Evolutionary conservation across 1,140 invertebrate species (phyloP), one percentile per base, ranked within the genome.

Genomic region (Chrysomallon squamiferum): DNA sequence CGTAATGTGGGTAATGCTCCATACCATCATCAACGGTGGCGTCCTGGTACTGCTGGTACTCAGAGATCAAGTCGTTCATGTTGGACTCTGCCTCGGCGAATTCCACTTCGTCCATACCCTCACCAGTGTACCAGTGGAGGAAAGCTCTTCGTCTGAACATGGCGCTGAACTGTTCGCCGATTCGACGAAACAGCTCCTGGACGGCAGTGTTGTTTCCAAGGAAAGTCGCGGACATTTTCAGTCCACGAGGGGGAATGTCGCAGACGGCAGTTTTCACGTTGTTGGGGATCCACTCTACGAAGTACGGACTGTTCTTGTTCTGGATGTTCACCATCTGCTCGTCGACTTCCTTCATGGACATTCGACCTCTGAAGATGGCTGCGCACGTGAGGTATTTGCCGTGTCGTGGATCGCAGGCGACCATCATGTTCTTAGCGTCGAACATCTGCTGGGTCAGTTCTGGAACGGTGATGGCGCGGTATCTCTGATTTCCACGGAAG

Each of bases 231-330:
- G 93, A 92, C 93, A 95, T 95, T 79, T 94, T 95, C 9, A 95
- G 84, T 35, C 94, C 94, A 77, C 93, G 87, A 22, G 94, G 94
- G 62, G 94, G 93, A 78, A 96, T 95, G 81, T 96, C 94, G 85
- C 94, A 95, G 18, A 95, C 33, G 61, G 83, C 71, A 66, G 95
- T 95, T 3, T 93, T 95, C 0, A 93, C 90, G 76, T 95, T 95
- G 85, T 95, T 94, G 3, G 93, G 93, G 76, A 95, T 95, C 93
- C 93, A 95, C 86, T 95, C 93, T 25, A 95, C 93, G 79, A 95
- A 95, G 86, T 94, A 95, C 70, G 90, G 91, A 81, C 65, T 69
- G 59, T 77, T 77, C 58, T 76, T 76, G 41, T 73, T 72, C 63
- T 76, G 72, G 30, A 76, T 65, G 33, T 72, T 66, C 13, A 72